Conservation (phyloP, 2,797 vertebrate species). For the Leptatherina wallacei region DNA sequence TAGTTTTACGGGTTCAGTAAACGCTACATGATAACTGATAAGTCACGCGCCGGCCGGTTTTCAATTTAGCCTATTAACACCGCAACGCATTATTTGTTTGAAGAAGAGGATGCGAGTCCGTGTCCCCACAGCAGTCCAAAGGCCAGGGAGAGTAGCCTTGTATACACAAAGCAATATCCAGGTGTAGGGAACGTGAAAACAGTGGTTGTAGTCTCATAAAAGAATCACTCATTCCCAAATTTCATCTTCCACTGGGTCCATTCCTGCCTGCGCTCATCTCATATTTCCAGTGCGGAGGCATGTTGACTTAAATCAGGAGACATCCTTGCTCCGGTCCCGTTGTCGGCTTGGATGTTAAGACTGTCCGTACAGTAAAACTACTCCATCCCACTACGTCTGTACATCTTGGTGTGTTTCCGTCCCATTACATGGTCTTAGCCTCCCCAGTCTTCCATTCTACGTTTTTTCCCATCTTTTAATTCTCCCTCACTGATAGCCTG, state of each 20-base stretch:
- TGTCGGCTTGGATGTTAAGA: slow-evolving; percentile 40
- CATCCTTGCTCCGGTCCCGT: slow-evolving; percentile 65
- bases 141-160: slow-evolving; percentile 24
- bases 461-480: slow-evolving; percentile 40
- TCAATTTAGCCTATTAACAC: slow-evolving; percentile 3
- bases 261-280: slow-evolving; percentile 52
- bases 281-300: slow-evolving; percentile 53
- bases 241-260: slow-evolving; percentile 49
- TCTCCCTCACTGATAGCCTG: slow-evolving; percentile 56
- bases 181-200: slow-evolving; percentile 12
- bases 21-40: slow-evolving; percentile 3
- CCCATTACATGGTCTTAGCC: slow-evolving; percentile 1
- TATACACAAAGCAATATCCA: slow-evolving; percentile 14
- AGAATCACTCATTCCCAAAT: slow-evolving; percentile 20
- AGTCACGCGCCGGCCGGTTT: neutral
- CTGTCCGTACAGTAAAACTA: slow-evolving; percentile 30
- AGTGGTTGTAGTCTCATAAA: slow-evolving; percentile 26
- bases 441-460: neutral
- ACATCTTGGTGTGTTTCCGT: slow-evolving; percentile 9
- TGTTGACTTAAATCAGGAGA: slow-evolving; percentile 50
- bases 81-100: slow-evolving; percentile 16
- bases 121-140: slow-evolving; percentile 35
- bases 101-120: slow-evolving; percentile 35
- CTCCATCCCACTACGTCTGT: slow-evolving; percentile 18
- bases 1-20: neutral